Base-by-base conservation (phyloP, 2,888 invertebrate genomes). In the Zelleria hepariella region DNA sequence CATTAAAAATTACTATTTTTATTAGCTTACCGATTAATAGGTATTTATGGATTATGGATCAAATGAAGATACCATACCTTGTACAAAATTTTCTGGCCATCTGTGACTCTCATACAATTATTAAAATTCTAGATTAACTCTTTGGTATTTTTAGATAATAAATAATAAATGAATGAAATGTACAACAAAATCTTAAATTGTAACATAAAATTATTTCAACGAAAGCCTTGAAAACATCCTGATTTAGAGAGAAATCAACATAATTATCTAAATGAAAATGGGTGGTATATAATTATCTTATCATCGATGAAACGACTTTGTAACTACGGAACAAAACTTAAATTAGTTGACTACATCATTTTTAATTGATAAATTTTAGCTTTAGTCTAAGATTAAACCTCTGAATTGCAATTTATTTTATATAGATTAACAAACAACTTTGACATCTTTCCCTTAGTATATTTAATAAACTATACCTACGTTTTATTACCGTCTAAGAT, bases 391-490 rank as follows among this genome's bases (percentile, higher is more conserved):
- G 79, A 77, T 83, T 86, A 86, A 85, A 74, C 73, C 82, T 87
- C 88, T 86, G 88, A 87, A 88, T 85, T 86, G 87, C 87, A 85
- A 69, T 83, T 84, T 85, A 84, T 82, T 75, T 75, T 83, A 77
- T 73, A 78, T 73, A 78, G 78, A 82, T 87, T 86, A 87, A 86
- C 87, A 85, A 87, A 84, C 85, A 87, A 86, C 83, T 85, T 80
- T 84, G 79, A 78, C 77, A 75, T 79, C 54, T 42, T 57, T 54
- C 25, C 54, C 67, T 75, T 75, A 68, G 73, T 78, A 73, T 73
- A 76, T 79, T 71, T 76, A 77, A 70, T 70, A 63, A 71, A 64
- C 78, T 86, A 83, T 68, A 61, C 66, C 84, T 86, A 86, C 83
- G 61, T 55, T 52, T 56, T 52, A 58, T 48, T 60, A 60, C 21